These are phyloP conservation scores for Mantis religiosa DNA, from an alignment of 2,888 invertebrate species.

Conservation along the genomic window DNA sequence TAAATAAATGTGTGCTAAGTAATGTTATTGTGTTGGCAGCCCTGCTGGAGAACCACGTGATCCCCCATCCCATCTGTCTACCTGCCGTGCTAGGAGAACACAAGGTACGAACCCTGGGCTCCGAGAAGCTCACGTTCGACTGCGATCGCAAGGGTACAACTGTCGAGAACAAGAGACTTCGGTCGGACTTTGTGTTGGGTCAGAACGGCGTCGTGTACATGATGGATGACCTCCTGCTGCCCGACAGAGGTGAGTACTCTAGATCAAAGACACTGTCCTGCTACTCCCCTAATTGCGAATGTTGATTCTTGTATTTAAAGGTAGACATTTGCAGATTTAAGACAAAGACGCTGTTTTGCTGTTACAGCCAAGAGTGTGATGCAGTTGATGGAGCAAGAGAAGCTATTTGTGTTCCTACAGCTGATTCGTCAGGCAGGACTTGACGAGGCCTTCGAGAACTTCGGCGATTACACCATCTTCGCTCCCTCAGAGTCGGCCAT, in stretches of 20 bases:
- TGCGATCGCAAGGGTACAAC: conserved; percentile 45
- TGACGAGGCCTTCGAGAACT: conserved; percentile 43
- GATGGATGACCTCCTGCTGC: conserved; percentile 46
- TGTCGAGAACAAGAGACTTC: conserved; percentile 42
- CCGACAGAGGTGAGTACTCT: conserved; percentile 44
- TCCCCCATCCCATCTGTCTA: conserved; percentile 46
- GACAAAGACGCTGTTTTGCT: neutral
- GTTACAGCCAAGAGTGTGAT: conserved; percentile 44
- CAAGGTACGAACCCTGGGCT: conserved; percentile 43
- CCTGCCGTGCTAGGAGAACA: conserved; percentile 47
- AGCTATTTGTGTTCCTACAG: conserved; percentile 44
- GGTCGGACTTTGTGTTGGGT: conserved; percentile 43
- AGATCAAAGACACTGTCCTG: no score
- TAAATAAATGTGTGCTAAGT: no score
- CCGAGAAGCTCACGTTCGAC: conserved; percentile 42
- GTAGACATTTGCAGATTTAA: no score
- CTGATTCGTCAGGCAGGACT: conserved; percentile 44
- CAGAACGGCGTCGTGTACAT: conserved; percentile 49
- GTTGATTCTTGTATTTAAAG: no score
- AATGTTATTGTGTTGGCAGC: conserved; percentile 37
- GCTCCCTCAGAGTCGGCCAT: conserved; percentile 49
- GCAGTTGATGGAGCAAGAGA: conserved; percentile 42
- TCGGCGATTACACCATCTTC: conserved; percentile 47
- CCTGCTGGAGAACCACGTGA: conserved; percentile 46
- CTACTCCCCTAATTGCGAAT: no score